Evolutionary conservation across 2,113 vertebrate species (phyloP).

Genomic region (Nothocercus nigrocapillus): DNA sequence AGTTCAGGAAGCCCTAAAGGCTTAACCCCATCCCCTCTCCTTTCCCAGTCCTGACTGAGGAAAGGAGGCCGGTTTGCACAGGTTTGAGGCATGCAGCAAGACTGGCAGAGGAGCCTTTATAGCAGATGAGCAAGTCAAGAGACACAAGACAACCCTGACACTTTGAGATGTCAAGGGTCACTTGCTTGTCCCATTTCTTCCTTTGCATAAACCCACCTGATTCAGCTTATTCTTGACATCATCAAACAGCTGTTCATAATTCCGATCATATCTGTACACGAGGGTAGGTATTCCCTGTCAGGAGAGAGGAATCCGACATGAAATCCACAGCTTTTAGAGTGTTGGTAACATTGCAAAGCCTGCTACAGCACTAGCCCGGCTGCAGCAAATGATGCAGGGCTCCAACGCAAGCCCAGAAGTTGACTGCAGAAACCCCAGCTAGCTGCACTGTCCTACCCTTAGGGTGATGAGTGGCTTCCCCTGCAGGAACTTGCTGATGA

Average conservation of each 20-base stretch:
- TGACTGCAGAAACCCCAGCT: not conserved
- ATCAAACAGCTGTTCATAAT: constrained; percentile 88
- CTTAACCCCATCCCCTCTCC: not conserved
- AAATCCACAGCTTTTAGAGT: not conserved
- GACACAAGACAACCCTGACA: not conserved
- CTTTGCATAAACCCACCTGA: constrained; percentile 80
- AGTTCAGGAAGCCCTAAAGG: not conserved
- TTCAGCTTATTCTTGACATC: constrained; percentile 84
- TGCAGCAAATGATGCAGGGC: not conserved
- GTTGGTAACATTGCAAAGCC: not conserved
- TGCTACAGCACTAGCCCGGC: not conserved
- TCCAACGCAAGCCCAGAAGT: not conserved
- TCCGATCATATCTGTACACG: constrained; percentile 86
- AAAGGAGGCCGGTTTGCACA: not conserved
- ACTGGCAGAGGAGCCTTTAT: not conserved
- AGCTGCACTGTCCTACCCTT: constrained; percentile 72
- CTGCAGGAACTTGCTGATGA: constrained; percentile 87
- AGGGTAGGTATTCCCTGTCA: constrained; percentile 91
- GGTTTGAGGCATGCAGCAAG: not conserved
- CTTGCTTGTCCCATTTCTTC: not conserved
- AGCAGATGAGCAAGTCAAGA: not conserved
- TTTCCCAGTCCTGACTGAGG: not conserved
- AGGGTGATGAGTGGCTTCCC: constrained; percentile 89
- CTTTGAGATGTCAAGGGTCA: not conserved
- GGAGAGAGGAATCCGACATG: not conserved